Evolutionary conservation across 2,888 invertebrate genomes (phyloP), one percentile per base, ranked within the genome.

Genomic region (Trachelus iudaicus): DNA sequence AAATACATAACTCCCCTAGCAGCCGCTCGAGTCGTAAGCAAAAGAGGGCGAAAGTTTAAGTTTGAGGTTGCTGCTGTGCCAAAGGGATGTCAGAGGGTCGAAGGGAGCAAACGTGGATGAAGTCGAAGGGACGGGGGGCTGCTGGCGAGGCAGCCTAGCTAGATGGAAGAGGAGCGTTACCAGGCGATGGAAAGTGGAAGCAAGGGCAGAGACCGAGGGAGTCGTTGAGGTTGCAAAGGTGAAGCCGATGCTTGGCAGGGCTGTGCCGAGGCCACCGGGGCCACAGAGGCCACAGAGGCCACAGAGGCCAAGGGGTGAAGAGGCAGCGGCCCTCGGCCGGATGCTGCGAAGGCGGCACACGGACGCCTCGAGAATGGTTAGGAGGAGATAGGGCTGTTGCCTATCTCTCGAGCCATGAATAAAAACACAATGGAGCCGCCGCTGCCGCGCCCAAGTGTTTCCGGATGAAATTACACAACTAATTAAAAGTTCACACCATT

Each of bases 401-500:
- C 87, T 88, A 89, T 88, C 89, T 88, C 85, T 82, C 80, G 79
- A 80, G 81, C 85, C 85, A 86, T 89, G 89, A 88, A 89, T 89
- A 89, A 88, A 89, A 89, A 88, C 85, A 89, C 88, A 89, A 89
- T 88, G 87, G 88, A 87, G 82, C 78, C 86, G 77, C 81, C 84
- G 84, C 82, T 79, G 84, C 82, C 79, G 40, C 84, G 83, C 84
- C 85, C 87, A 88, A 88, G 89, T 89, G 89, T 89, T 89, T 88
- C 87, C 89, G 87, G 90, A 90, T 89, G 89, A 87, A 90, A 90
- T 89, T 88, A 88, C 87, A 87, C 88, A 90, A 90, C 90, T 90
- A 90, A 91, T 91, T 90, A 90, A 90, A 90, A 90, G 88, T 91
- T 91, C 87, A 90, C 87, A 87, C 89, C 89, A 69, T 88, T 90